Conservation (phyloP, 2,113 vertebrate genomes). For the Cephalophus harveyi region DNA sequence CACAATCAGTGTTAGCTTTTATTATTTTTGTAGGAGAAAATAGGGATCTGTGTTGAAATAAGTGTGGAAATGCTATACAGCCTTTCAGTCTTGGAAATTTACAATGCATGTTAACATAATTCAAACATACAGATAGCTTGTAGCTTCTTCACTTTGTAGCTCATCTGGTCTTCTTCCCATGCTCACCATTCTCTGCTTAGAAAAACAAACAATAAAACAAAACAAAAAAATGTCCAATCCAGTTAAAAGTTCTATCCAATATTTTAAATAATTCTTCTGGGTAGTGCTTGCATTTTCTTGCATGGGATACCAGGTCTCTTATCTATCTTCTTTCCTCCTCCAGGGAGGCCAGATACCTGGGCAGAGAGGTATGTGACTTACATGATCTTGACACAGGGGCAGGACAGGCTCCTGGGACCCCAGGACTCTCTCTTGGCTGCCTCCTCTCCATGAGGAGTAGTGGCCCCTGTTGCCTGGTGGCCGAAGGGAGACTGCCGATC, state of each 20-base stretch:
- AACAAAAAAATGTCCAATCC: not conserved
- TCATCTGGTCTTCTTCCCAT: not conserved
- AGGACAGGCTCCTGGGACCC: not conserved
- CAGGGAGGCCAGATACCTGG: not conserved
- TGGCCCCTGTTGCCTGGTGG: not conserved
- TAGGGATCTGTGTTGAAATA: not conserved
- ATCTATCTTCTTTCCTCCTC: not conserved
- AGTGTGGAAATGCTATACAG: not conserved
- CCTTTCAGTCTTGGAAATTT: not conserved
- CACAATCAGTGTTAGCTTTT: not conserved
- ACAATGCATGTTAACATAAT: not conserved
- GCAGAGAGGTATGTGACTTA: not conserved
- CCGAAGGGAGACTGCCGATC: not conserved
- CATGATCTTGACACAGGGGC: not conserved
- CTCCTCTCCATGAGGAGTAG: not conserved
- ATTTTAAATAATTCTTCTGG: not conserved
- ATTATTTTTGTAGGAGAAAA: not conserved
- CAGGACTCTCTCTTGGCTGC: too few relatives aligned
- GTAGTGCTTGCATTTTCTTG: not conserved
- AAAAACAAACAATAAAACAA: not conserved
- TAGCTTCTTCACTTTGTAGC: not conserved
- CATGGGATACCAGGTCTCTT: not conserved
- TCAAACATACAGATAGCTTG: not conserved
- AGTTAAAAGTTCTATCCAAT: not conserved
- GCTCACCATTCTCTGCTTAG: not conserved